Base-by-base conservation (phyloP, 1,140 invertebrate species). In the Drosophila navojoa region DNA sequence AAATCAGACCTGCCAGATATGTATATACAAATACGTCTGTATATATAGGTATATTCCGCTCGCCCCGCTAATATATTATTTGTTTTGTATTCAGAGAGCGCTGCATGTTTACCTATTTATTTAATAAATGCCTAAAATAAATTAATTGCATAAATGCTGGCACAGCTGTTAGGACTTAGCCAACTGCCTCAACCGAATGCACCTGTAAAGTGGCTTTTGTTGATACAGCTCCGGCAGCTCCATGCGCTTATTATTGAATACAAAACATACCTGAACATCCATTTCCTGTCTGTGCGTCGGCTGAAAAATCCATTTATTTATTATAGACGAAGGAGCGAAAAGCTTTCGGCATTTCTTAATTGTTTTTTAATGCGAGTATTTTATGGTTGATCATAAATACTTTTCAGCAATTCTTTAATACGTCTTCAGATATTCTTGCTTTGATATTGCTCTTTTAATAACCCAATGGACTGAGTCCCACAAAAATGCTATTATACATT, bases 71-170 rank as follows among this genome's bases (percentile, higher is more conserved):
- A n/a, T 52, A 27, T 60, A 15, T 35, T 84, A 66, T 84, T 85
- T 84, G 49, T 69, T 74, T 80, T 71, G 62, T 64, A 45, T 62
- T 53, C 42, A 60, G 27, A 42, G 35, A 38, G 0, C 38, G 47
- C 44, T 11, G 52, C 42, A 5, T n/a, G 40, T n/a, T 47, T 32
- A 63, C 25, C 16, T 68, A 70, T 74, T 73, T 74, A 47, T 63
- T 73, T 68, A 74, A 74, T 68, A 71, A 73, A 69, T 70, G 19
- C 52, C 64, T 38, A 55, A 67, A 60, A 63, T 57, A 68, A 58
- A 58, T 59, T 32, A 32, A 45, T 57, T 57, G 59, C 44, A 62
- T 63, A 27, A 54, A 70, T 35, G 47, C 50, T 50, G 40, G 22
- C 22, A 45, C 35, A 54, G 47, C 54, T n/a, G 25, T 42, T 40